Evolutionary conservation across 1,140 invertebrate genomes (phyloP).

Genomic region (Drosophila lacteicornis): DNA sequence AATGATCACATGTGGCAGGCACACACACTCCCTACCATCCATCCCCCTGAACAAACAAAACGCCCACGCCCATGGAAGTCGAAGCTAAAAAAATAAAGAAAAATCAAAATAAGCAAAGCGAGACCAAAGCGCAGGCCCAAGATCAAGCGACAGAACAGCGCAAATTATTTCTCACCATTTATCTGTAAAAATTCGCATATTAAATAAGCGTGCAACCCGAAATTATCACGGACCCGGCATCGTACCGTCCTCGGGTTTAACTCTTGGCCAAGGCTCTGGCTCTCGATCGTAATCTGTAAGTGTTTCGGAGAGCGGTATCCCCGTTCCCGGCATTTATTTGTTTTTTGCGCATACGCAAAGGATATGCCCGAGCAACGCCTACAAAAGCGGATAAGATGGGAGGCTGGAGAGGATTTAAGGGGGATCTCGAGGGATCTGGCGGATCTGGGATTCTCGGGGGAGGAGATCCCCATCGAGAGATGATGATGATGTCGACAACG

Average conservation of each 20-base stretch:
- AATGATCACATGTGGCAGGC: slow-evolving; percentile 58
- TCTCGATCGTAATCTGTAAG: slow-evolving; percentile 79
- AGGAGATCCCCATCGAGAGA: slow-evolving; percentile 43
- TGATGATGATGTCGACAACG: slow-evolving; percentile 82
- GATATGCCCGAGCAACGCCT: slow-evolving; percentile 75
- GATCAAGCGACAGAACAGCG: slow-evolving; percentile 68
- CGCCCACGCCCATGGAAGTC: slow-evolving; percentile 66
- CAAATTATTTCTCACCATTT: slow-evolving; percentile 84
- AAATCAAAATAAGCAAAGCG: slow-evolving; percentile 4
- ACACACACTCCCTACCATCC: slow-evolving; percentile 29
- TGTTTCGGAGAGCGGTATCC: slow-evolving; percentile 34
- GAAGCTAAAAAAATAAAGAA: background rate
- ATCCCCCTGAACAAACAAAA: slow-evolving; percentile 54
- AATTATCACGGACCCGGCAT: slow-evolving; percentile 82
- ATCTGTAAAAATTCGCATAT: slow-evolving; percentile 84
- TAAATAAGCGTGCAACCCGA: slow-evolving; percentile 83
- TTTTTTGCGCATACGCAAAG: slow-evolving; percentile 79
- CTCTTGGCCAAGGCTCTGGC: slow-evolving; percentile 52
- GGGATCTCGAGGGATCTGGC: background rate
- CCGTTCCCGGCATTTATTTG: slow-evolving; percentile 65
- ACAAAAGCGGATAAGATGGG: slow-evolving; percentile 29
- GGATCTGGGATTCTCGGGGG: slow-evolving; percentile 10
- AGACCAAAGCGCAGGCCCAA: slow-evolving; percentile 17
- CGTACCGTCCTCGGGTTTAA: slow-evolving; percentile 24
- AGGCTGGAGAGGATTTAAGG: background rate